Base-by-base conservation (phyloP, 1,140 invertebrate species). In the Odontomachus brunneus region DNA sequence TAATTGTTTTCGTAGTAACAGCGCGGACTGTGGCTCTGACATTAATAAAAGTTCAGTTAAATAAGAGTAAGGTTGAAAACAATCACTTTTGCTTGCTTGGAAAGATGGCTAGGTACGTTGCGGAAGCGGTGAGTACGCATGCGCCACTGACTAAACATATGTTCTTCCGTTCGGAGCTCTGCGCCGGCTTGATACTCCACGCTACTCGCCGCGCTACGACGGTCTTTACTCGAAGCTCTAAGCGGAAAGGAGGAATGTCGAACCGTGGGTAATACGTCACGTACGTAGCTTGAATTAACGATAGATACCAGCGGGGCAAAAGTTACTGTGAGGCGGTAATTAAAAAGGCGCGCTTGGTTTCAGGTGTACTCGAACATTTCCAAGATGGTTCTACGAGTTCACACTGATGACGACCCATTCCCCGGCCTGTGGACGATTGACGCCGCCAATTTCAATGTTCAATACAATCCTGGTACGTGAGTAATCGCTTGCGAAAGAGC, bases 1-100 rank as follows among this genome's bases (percentile, higher is more conserved):
- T 95, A 99, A 96, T 96, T 99, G 98, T 96, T 98, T 98, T 95
- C 97, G 96, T 95, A 99, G 96, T 95, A 98, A 95, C 95, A 98
- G 97, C 94, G 97, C 97, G 93, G 98, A 98, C 96, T 98, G 98
- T 96, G 97, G 96, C 95, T 98, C 97, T 96, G 97, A 98, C 97
- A 98, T 98, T 97, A 97, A 97, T 97, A 94, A 93, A 93, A 94
- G 89, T 93, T 93, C 90, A 90, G 91, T 93, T 94, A 93, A 94
- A 93, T 94, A 93, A 94, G 91, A 93, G 91, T 93, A 93, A 93
- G 88, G 89, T 91, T 93, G 92, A 93, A 93, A 94, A 94, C 92
- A 93, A 93, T 93, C 90, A 93, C 92, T 94, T 92, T 93, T 92
- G 88, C 90, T 91, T 93, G 91, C 93, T 92, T 92, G 91, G 85